phyloP scores from a whole-genome alignment of 2,113 vertebrate genomes.

The Microtus oregoni region DNA sequence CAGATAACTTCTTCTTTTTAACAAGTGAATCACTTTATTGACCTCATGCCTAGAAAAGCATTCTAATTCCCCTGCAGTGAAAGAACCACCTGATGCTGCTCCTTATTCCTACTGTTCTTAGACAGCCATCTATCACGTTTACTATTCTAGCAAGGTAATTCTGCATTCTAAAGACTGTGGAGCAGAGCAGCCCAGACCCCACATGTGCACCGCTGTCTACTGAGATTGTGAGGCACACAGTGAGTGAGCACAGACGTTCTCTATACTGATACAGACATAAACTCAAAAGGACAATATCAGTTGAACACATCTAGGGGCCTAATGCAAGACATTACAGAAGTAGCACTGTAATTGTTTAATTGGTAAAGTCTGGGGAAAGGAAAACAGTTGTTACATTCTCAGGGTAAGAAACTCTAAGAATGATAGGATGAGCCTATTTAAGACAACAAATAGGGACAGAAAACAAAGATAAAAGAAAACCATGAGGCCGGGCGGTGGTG shows the following conservation, averaged over 20 bases:
- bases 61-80: conserved; percentile 4
- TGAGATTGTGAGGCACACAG: background rate
- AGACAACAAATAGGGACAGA: conserved; percentile 41
- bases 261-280: background rate
- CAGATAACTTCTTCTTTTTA: conserved; percentile 48
- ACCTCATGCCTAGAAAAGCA: conserved; percentile 10
- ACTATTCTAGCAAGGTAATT: background rate
- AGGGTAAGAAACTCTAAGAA: conserved; percentile 22
- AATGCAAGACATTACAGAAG: conserved; percentile 2
- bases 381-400: background rate
- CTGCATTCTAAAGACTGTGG: background rate
- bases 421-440: background rate
- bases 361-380: background rate
- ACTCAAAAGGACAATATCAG: background rate
- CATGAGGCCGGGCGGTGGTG: no score
- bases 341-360: background rate
- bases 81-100: background rate
- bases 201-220: background rate
- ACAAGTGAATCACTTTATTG: conserved; percentile 19
- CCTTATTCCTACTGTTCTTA: background rate
- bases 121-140: background rate
- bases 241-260: conserved; percentile 1
- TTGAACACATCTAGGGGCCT: background rate
- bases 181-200: background rate
- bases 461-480: conserved; percentile 31